Evolutionary conservation across 2,113 vertebrate species (phyloP).

Genomic region (Alectura lathami): DNA sequence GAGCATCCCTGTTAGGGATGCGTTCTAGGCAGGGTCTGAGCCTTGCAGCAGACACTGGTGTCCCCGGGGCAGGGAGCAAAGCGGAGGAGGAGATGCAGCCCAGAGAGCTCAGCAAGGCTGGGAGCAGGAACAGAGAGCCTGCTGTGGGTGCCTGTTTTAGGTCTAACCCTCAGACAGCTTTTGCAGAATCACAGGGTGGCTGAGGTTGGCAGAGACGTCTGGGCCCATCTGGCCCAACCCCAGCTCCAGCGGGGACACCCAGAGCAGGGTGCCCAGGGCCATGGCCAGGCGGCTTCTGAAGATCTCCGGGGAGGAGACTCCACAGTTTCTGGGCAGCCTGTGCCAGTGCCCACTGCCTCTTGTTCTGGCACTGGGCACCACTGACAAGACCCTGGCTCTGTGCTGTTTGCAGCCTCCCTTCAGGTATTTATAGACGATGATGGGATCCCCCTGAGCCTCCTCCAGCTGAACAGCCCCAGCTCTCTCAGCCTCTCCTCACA

Average conservation of each 20-base stretch:
- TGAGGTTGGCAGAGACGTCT: background rate
- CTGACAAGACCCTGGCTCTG: no score
- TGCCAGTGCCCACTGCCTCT: no score
- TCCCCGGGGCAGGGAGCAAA: fast-evolving
- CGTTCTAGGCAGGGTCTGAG: background rate
- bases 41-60: background rate
- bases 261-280: background rate
- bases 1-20: background rate
- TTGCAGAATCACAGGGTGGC: background rate
- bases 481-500: no score
- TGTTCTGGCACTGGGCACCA: no score
- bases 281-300: background rate
- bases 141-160: background rate
- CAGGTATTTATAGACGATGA: no score
- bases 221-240: background rate
- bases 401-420: no score
- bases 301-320: background rate
- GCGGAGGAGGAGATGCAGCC: background rate
- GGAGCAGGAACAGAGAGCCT: background rate
- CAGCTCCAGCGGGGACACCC: background rate
- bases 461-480: no score
- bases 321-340: background rate
- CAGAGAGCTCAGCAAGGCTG: background rate
- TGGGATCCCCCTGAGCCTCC: no score
- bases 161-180: background rate